Percentiles rank a stretch among this genome's conserved stretches.
These are phyloP conservation scores for Anolis carolinensis DNA, from an alignment of 2,113 vertebrate species.

Conservation along the genomic window DNA sequence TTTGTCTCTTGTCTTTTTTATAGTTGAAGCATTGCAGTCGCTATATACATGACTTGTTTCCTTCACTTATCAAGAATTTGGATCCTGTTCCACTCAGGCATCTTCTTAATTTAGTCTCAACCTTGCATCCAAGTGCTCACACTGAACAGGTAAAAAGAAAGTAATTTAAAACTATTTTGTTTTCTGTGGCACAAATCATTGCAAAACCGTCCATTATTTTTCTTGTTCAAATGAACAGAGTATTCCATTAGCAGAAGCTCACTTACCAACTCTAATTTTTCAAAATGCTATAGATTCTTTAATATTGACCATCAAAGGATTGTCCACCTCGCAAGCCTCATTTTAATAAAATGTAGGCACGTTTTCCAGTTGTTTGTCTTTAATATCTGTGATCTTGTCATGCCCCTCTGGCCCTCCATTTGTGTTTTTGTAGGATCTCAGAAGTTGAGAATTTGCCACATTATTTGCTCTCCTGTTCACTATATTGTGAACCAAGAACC, in stretches of 20 bases:
- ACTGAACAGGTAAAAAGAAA: slow-evolving; percentile 90
- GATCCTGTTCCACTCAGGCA: slow-evolving; percentile 96
- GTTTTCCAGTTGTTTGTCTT: no score
- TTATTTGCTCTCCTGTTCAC: no score
- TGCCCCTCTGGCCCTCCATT: no score
- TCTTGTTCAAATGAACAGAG: not conserved
- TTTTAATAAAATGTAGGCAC: no score
- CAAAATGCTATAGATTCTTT: no score
- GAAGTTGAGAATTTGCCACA: no score
- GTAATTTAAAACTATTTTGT: not conserved
- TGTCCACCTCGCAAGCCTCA: no score
- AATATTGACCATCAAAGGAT: no score
- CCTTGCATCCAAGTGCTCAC: slow-evolving; percentile 95
- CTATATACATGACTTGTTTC: slow-evolving; percentile 98
- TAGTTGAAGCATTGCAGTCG: slow-evolving; percentile 98
- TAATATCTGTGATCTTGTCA: no score
- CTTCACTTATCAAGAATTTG: slow-evolving; percentile 97
- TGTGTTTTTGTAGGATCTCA: no score
- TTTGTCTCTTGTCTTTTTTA: slow-evolving; percentile 16
- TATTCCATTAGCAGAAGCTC: not conserved
- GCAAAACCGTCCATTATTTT: not conserved
- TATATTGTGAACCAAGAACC: no score
- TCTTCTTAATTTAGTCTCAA: slow-evolving; percentile 95
- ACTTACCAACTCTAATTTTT: not conserved
- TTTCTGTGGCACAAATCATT: not conserved